Evolutionary conservation across 2,113 vertebrate species (phyloP).

Genomic region (Oreochromis niloticus): DNA sequence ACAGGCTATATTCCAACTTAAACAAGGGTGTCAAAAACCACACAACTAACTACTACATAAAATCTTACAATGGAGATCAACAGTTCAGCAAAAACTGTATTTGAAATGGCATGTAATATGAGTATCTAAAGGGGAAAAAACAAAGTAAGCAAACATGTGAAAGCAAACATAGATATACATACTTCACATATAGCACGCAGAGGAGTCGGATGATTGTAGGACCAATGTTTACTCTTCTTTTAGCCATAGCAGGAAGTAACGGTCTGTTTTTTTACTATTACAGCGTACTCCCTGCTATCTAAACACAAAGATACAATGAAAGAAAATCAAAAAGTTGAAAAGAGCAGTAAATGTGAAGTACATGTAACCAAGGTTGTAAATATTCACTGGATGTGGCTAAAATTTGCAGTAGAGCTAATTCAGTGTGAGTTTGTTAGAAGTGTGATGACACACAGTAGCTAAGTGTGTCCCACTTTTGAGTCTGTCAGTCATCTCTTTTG

Average conservation of each 20-base stretch:
- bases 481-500: background rate
- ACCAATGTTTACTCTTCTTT: background rate
- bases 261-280: background rate
- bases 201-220: background rate
- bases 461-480: background rate
- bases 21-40: background rate
- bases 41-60: background rate
- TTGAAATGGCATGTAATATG: background rate
- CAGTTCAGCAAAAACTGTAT: background rate
- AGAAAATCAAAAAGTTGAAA: background rate
- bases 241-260: background rate
- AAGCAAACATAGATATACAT: background rate
- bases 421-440: background rate
- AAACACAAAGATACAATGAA: background rate
- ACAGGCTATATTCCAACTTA: background rate
- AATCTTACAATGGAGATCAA: background rate
- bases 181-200: background rate
- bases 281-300: fast-evolving
- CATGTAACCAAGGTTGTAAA: background rate
- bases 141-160: background rate
- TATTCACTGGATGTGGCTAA: background rate
- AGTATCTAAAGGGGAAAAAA: background rate
- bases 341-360: background rate
- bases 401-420: background rate
- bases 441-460: background rate